Conservation (phyloP, 2,888 invertebrate genomes). For the Boloria euphrosyne region DNA sequence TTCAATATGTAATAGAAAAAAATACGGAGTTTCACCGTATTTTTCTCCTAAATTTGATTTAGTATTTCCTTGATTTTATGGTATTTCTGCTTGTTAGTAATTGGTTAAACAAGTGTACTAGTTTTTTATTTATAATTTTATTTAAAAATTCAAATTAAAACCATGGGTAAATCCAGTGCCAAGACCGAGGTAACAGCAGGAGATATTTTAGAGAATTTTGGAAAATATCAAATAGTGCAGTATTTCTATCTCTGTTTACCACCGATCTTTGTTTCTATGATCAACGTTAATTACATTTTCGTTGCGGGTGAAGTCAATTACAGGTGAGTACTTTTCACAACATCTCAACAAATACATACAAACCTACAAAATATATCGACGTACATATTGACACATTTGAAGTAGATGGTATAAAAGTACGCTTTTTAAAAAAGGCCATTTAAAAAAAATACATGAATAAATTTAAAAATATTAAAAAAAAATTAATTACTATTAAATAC, state of each 20-base stretch:
- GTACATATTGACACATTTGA: no score
- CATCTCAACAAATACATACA: background rate
- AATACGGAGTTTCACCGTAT: constrained; percentile 8
- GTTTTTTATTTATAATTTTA: no score
- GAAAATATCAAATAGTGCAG: constrained; percentile 68
- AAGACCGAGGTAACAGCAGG: constrained; percentile 25
- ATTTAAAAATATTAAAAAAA: no score
- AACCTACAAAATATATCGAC: no score
- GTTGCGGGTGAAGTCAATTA: constrained; percentile 63
- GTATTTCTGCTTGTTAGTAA: constrained; percentile 9
- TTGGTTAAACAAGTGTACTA: background rate
- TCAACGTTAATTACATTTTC: constrained; percentile 67
- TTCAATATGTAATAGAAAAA: constrained; percentile 4
- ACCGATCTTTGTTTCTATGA: constrained; percentile 60
- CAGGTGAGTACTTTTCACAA: constrained; percentile 48
- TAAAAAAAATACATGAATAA: no score
- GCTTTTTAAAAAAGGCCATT: no score
- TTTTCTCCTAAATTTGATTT: background rate
- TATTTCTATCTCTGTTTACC: constrained; percentile 58
- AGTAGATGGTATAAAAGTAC: no score
- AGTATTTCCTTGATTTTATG: constrained; percentile 8
- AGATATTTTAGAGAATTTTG: constrained; percentile 60
- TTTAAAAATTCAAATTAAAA: no score
- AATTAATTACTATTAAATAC: no score
- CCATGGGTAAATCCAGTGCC: constrained; percentile 22